Evolutionary conservation across 2,797 vertebrate genomes (phyloP).

Genomic region (Bryconaethiops microstoma): DNA sequence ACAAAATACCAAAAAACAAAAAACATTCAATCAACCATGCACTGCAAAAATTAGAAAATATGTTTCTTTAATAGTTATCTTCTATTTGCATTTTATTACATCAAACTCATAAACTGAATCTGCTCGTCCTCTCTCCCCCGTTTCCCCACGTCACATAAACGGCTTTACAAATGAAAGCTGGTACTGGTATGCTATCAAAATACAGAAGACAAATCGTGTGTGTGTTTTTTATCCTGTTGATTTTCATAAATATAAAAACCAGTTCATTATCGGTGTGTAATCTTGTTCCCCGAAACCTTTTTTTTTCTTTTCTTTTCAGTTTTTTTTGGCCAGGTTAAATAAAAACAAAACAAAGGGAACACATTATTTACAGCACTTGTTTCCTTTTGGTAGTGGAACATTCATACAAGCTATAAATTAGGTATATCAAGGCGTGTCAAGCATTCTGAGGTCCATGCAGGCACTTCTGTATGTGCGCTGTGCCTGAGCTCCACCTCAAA

Average conservation of each 20-base stretch:
- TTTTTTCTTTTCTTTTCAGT: conserved; percentile 46
- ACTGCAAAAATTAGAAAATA: conserved; percentile 83
- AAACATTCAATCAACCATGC: conserved; percentile 77
- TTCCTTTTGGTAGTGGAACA: conserved; percentile 75
- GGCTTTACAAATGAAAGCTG: conserved; percentile 82
- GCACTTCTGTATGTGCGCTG: conserved; percentile 55
- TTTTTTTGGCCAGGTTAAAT: conserved; percentile 75
- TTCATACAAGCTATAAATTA: conserved; percentile 72
- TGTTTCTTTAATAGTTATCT: conserved; percentile 83
- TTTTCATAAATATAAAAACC: conserved; percentile 77
- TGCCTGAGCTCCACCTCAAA: conserved; percentile 47
- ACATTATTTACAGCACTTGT: conserved; percentile 83
- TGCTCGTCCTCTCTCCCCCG: conserved; percentile 61
- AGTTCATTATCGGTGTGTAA: conserved; percentile 64
- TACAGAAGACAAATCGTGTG: conserved; percentile 78
- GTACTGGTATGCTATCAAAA: conserved; percentile 85
- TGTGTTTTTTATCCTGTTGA: conserved; percentile 54
- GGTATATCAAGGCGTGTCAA: conserved; percentile 67
- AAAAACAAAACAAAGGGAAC: conserved; percentile 60
- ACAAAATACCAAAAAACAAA: conserved; percentile 72
- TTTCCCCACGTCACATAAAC: conserved; percentile 72
- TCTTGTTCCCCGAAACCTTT: conserved; percentile 79
- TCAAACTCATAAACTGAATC: conserved; percentile 77
- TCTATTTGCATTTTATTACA: conserved; percentile 84
- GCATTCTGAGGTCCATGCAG: conserved; percentile 56